These are phyloP conservation scores for Lucinisca nassula DNA, from an alignment of 2,888 invertebrate genomes.

Conservation along the genomic window DNA sequence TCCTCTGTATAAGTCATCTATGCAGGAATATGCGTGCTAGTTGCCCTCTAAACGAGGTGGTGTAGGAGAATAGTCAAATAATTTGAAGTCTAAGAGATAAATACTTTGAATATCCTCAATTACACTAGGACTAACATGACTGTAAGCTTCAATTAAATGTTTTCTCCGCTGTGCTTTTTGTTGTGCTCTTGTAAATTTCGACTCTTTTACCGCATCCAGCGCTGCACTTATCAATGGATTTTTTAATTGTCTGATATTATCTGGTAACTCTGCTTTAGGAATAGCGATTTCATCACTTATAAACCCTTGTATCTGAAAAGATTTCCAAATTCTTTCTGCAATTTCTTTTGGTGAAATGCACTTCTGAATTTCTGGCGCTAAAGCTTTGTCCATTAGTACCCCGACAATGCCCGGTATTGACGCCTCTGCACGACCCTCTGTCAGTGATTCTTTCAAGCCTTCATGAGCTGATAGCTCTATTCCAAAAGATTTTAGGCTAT, in stretches of 20 bases:
- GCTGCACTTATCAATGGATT: conserved; percentile 6
- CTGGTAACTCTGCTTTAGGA: not conserved
- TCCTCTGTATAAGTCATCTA: no score
- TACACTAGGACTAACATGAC: conserved; percentile 28
- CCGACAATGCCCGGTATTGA: conserved; percentile 50
- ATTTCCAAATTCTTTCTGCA: conserved; percentile 48
- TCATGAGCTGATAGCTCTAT: conserved; percentile 26
- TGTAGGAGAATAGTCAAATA: conserved; percentile 50
- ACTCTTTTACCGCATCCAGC: conserved; percentile 26
- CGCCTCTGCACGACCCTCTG: conserved; percentile 38
- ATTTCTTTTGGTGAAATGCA: conserved; percentile 40
- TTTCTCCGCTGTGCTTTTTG: conserved; percentile 40
- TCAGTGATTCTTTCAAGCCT: conserved; percentile 28
- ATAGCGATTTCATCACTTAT: conserved; percentile 42
- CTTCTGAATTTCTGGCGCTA: not conserved
- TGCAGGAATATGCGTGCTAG: no score
- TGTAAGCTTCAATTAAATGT: conserved; percentile 48
- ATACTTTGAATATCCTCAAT: conserved; percentile 46
- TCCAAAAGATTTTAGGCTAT: conserved; percentile 34
- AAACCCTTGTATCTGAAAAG: conserved; percentile 68
- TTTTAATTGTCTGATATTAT: not conserved
- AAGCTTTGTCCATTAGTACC: conserved; percentile 37
- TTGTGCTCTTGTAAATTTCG: conserved; percentile 31
- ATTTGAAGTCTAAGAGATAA: conserved; percentile 49
- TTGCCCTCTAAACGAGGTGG: conserved; percentile 36